phyloP scores from a whole-genome alignment of 2,113 vertebrate species.

The Alectura lathami region DNA sequence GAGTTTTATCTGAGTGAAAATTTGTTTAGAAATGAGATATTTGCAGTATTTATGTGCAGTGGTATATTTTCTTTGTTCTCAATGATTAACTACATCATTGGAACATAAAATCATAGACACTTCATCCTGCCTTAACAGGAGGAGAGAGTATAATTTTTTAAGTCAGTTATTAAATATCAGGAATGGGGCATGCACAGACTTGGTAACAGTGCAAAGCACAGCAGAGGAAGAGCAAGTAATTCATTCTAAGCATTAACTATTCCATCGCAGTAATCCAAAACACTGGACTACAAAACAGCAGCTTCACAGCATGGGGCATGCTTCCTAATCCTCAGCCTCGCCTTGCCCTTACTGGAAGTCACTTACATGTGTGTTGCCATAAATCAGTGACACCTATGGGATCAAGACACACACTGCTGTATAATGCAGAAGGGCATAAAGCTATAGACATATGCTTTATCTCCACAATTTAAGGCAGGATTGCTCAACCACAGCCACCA shows the following conservation, averaged over 20 bases:
- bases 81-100: background rate
- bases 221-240: background rate
- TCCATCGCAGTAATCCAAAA: background rate
- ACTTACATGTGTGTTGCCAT: accelerated
- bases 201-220: background rate
- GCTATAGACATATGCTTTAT: background rate
- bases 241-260: background rate
- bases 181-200: background rate
- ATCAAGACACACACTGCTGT: background rate
- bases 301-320: background rate
- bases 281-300: background rate
- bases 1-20: background rate
- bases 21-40: background rate
- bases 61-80: background rate
- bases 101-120: background rate
- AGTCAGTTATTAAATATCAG: background rate
- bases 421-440: background rate
- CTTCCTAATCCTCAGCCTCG: background rate
- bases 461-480: background rate
- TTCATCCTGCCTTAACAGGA: background rate
- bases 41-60: background rate
- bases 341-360: background rate
- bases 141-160: background rate
- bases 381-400: background rate
- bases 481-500: background rate